phyloP scores from a whole-genome alignment of 2,797 vertebrate genomes.

The Selene dorsalis region DNA sequence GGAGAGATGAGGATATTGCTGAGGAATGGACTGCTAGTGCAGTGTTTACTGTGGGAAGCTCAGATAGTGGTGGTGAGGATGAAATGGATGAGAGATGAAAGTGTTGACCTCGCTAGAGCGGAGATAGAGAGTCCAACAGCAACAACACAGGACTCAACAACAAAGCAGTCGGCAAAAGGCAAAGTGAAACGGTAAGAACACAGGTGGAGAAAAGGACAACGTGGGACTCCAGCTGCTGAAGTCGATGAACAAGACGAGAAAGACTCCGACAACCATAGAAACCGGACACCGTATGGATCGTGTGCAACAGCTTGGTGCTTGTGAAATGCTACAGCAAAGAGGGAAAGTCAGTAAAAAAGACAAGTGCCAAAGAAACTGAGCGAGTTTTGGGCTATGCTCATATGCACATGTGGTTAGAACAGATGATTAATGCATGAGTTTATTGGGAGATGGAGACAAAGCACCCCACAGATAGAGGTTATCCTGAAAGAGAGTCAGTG shows the following conservation, averaged over 20 bases:
- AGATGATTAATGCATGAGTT: constrained; percentile 25
- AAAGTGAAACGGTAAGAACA: neutral
- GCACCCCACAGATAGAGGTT: neutral
- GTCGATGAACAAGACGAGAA: neutral
- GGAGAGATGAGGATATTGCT: neutral
- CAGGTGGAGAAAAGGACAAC: neutral
- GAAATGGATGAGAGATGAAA: neutral
- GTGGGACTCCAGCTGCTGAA: neutral
- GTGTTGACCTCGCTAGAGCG: neutral
- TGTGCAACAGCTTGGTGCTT: neutral
- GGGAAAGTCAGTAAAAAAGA: no score
- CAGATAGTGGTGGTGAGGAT: neutral
- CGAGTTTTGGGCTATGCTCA: neutral
- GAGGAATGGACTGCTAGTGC: neutral
- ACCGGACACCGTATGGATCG: neutral
- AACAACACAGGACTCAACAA: neutral
- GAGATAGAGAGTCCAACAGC: neutral
- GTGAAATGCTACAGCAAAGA: neutral
- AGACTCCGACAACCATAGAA: neutral
- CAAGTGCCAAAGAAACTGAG: neutral
- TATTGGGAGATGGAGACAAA: constrained; percentile 44
- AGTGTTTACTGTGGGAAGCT: neutral
- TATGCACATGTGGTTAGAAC: constrained; percentile 13
- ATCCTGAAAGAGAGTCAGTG: constrained; percentile 51
- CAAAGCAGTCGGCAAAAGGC: neutral